Evolutionary conservation across 2,797 vertebrate genomes (phyloP).

Genomic region (Liparis tanakae): DNA sequence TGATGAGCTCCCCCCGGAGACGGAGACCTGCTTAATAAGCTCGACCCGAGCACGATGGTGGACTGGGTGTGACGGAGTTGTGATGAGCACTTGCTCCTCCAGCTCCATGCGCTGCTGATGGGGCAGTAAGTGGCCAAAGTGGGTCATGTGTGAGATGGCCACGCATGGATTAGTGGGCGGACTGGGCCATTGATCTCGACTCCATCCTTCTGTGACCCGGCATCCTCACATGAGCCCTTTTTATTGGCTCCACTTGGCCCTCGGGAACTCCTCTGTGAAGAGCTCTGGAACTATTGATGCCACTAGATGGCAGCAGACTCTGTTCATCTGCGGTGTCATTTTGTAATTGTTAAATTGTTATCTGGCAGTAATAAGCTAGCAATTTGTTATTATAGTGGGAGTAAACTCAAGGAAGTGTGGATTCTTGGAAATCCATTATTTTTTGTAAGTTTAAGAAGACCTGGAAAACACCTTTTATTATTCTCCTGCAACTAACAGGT

Average conservation of each 20-base stretch:
- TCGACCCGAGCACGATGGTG: constrained; percentile 26
- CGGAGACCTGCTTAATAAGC: constrained; percentile 46
- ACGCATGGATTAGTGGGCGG: constrained; percentile 53
- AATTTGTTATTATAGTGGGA: not conserved
- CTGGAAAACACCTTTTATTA: no score
- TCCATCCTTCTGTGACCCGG: constrained; percentile 26
- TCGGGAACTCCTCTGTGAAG: not conserved
- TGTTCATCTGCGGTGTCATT: not conserved
- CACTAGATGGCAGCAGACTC: not conserved
- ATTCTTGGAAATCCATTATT: not conserved
- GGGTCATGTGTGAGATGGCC: constrained; percentile 47
- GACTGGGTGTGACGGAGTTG: constrained; percentile 43
- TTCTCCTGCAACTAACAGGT: no score
- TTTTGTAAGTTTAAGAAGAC: no score
- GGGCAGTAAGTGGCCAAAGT: constrained; percentile 69
- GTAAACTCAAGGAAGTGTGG: not conserved
- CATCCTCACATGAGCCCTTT: constrained; percentile 22
- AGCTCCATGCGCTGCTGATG: constrained; percentile 59
- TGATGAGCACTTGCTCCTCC: constrained; percentile 59
- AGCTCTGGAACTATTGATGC: not conserved
- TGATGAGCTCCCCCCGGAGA: constrained; percentile 44
- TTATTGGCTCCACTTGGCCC: not conserved
- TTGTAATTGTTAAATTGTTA: not conserved
- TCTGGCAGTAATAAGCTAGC: not conserved
- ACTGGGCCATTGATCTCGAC: constrained; percentile 63